phyloP scores from a whole-genome alignment of 2,797 vertebrate species.

The Urosaurus nigricauda region DNA sequence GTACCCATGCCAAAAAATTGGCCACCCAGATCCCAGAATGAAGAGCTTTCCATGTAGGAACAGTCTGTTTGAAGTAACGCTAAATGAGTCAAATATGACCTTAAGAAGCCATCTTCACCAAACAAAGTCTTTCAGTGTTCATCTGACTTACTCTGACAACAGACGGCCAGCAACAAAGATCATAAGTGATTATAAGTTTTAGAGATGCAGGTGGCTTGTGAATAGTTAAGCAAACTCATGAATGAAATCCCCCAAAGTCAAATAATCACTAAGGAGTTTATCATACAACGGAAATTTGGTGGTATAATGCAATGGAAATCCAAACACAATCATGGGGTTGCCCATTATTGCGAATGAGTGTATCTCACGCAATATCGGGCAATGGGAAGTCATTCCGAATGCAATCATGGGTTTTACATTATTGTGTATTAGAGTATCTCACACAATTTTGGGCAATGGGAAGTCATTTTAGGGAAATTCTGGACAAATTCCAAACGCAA shows the following conservation, averaged over 20 bases:
- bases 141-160: background rate
- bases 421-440: too few relatives aligned
- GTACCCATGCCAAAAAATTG: background rate
- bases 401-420: too few relatives aligned
- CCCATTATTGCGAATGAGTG: too few relatives aligned
- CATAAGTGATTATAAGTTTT: background rate
- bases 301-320: too few relatives aligned
- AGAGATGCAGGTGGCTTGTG: background rate
- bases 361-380: too few relatives aligned
- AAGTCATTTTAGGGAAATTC: too few relatives aligned
- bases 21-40: background rate
- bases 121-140: background rate
- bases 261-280: slow-evolving; percentile 18
- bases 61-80: background rate
- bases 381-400: too few relatives aligned
- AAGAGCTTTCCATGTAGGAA: slow-evolving; percentile 13
- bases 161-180: background rate
- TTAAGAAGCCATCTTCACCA: slow-evolving; percentile 5
- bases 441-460: too few relatives aligned
- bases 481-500: too few relatives aligned
- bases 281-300: too few relatives aligned
- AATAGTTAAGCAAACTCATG: background rate
- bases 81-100: slow-evolving; percentile 4
- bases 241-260: background rate
- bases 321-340: too few relatives aligned